Evolutionary conservation across 92 coral and sea anemone genomes (phyloP).

Genomic region (Siderastrea radians): DNA sequence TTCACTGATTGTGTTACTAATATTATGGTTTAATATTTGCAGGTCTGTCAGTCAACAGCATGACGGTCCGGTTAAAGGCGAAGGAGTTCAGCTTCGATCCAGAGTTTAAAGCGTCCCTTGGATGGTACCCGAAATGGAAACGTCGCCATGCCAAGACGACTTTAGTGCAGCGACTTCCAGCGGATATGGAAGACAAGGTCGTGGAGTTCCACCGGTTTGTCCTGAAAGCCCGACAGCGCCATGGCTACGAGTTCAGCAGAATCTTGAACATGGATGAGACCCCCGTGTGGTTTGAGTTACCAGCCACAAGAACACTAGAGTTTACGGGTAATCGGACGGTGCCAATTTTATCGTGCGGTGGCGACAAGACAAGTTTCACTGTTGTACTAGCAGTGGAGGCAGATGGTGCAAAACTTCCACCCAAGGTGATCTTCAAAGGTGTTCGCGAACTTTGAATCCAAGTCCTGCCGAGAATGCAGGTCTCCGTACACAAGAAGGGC

Average conservation of each 20-base stretch:
- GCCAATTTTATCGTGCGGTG: no score
- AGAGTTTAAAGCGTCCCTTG: no score
- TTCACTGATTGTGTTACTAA: not conserved
- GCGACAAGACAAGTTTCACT: slow-evolving; percentile 35
- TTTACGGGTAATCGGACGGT: slow-evolving; percentile 44
- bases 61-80: not conserved
- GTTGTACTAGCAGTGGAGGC: slow-evolving; percentile 23
- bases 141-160: slow-evolving; percentile 7
- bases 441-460: slow-evolving; percentile 16
- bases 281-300: no score
- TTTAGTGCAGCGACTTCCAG: no score
- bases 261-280: no score
- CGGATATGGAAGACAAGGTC: no score
- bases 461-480: no score
- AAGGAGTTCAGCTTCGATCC: not conserved
- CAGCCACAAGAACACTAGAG: slow-evolving; percentile 50
- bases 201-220: no score
- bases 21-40: not conserved
- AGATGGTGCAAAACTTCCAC: slow-evolving; percentile 41
- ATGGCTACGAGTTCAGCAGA: no score
- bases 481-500: no score
- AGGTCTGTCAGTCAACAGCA: slow-evolving; percentile 1
- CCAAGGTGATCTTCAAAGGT: slow-evolving; percentile 23
- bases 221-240: no score
- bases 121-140: no score